phyloP scores from a whole-genome alignment of 2,113 vertebrate genomes.

The Rhabdomys dilectus region DNA sequence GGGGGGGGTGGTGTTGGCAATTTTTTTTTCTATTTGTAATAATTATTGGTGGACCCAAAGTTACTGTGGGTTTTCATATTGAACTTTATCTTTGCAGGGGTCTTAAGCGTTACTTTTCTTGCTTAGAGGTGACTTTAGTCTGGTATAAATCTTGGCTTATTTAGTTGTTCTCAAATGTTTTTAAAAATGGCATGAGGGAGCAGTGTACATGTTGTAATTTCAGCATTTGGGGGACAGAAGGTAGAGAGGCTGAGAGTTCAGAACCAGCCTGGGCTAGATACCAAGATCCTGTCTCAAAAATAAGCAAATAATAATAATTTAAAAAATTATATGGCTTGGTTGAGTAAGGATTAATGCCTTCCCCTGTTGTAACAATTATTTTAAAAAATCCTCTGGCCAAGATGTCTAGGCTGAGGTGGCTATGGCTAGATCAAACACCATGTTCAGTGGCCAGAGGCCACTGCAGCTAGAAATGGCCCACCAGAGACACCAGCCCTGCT shows the following conservation, averaged over 20 bases:
- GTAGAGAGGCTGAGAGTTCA: neutral
- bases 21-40: neutral
- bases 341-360: neutral
- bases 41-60: neutral
- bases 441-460: too few relatives aligned
- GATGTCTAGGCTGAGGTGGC: too few relatives aligned
- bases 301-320: neutral
- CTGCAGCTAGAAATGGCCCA: too few relatives aligned
- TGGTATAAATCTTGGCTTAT: slow-evolving; percentile 20
- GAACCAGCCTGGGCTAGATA: neutral
- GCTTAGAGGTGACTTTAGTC: neutral
- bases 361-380: too few relatives aligned
- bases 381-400: too few relatives aligned
- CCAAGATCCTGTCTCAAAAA: neutral
- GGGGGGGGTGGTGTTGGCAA: too few relatives aligned
- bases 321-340: neutral
- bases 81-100: slow-evolving; percentile 32
- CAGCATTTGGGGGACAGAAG: neutral
- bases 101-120: slow-evolving; percentile 17
- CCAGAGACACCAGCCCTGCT: too few relatives aligned
- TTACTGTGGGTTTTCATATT: neutral
- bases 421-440: too few relatives aligned
- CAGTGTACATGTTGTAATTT: neutral
- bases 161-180: neutral
- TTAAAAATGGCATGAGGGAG: neutral